Conservation (phyloP, 2,888 invertebrate genomes). For the Hipparchia semele region DNA sequence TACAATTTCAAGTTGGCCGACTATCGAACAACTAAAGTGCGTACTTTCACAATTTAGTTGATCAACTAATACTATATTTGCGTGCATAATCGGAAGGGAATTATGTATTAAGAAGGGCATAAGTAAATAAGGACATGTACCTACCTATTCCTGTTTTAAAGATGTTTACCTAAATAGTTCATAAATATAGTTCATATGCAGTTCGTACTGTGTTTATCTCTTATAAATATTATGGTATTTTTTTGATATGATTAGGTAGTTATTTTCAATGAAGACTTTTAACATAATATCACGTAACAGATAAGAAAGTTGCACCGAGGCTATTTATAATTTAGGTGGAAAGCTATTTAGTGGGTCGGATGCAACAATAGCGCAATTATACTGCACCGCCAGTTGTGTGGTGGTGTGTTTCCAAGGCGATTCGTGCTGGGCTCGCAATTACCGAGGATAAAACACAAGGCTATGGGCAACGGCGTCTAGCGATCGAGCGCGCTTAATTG, state of each 20-base stretch:
- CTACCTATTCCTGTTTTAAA: no score
- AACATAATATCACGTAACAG: constrained; percentile 51
- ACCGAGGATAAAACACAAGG: constrained; percentile 75
- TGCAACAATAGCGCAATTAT: constrained; percentile 78
- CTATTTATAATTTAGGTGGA: constrained; percentile 67
- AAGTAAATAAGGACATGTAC: no score
- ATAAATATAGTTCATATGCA: no score
- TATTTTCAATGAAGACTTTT: background rate
- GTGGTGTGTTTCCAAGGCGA: constrained; percentile 57
- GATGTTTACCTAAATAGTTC: no score
- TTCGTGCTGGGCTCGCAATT: constrained; percentile 68
- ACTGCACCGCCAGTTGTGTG: constrained; percentile 67
- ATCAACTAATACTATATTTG: no score
- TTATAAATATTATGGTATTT: no score
- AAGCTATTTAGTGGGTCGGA: constrained; percentile 53
- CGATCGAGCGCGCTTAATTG: constrained; percentile 66
- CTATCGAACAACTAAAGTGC: no score
- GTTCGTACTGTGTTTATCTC: no score
- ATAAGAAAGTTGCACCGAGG: constrained; percentile 63
- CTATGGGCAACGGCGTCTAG: constrained; percentile 64
- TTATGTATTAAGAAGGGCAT: no score
- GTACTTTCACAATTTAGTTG: no score
- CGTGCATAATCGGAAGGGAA: no score
- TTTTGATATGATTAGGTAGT: background rate
- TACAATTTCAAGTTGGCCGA: no score